Evolutionary conservation across 2,797 vertebrate species (phyloP).

Genomic region (Gallinago stenura): DNA sequence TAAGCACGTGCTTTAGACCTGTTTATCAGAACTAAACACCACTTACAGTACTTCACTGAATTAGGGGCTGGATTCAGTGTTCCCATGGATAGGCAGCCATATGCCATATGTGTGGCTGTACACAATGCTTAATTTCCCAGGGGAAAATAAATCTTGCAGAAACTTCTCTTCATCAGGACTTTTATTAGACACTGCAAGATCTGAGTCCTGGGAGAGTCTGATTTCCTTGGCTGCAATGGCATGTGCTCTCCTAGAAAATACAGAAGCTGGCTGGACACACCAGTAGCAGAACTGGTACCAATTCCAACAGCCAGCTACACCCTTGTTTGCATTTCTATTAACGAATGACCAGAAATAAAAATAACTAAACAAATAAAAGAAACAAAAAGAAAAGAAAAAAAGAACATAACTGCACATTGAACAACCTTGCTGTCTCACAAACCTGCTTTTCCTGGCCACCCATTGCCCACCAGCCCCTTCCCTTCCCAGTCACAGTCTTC

Average conservation of each 20-base stretch:
- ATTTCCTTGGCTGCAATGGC: neutral
- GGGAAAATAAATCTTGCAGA: slow-evolving; percentile 32
- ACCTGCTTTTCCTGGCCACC: rapidly evolving
- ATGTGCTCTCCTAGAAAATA: neutral
- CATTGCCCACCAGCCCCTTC: neutral
- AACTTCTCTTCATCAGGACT: neutral
- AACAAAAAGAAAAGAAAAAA: neutral
- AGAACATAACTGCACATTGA: neutral
- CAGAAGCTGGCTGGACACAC: neutral
- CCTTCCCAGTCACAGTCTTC: neutral
- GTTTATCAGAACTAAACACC: neutral
- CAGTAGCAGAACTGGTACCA: neutral
- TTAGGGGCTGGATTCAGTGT: neutral
- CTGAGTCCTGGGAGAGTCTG: neutral
- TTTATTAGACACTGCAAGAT: slow-evolving; percentile 42
- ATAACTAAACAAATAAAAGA: neutral
- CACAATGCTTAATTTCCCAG: slow-evolving; percentile 49
- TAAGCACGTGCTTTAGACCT: neutral
- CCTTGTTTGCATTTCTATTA: neutral
- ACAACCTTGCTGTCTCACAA: neutral
- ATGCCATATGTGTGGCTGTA: neutral
- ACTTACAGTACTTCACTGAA: neutral
- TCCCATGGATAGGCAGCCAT: slow-evolving; percentile 16
- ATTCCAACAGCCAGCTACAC: neutral
- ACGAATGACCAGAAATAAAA: neutral